Percentiles rank a stretch among this genome's conserved stretches.
These are phyloP conservation scores for Anthopleura sola DNA, from an alignment of 64 coral and sea anemone species.

Conservation along the genomic window DNA sequence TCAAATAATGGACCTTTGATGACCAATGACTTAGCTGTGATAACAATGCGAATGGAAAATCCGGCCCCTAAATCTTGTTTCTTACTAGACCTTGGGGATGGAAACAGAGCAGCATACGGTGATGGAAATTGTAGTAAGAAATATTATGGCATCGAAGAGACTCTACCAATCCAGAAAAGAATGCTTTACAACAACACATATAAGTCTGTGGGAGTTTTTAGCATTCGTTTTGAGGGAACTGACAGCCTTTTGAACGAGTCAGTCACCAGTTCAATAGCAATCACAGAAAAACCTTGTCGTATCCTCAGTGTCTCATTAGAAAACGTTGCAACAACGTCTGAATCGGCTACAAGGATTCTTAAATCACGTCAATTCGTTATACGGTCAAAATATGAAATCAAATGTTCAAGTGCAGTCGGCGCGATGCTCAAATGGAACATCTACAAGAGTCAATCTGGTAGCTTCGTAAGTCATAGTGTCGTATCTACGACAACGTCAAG, in stretches of 20 bases:
- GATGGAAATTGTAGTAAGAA: neutral
- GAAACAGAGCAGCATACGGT: constrained; percentile 20
- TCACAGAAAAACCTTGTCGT: constrained; percentile 37
- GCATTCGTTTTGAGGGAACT: constrained; percentile 9
- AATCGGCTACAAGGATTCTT: constrained; percentile 5
- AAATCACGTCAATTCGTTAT: constrained; percentile 25
- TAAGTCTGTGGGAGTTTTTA: neutral
- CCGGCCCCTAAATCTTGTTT: constrained; percentile 51
- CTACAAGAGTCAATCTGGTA: constrained; percentile 15
- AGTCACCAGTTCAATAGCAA: neutral
- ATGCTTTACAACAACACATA: constrained; percentile 32
- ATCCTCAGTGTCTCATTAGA: neutral
- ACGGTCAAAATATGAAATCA: constrained; percentile 18
- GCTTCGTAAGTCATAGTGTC: neutral
- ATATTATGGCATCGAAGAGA: neutral
- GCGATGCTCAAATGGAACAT: constrained; percentile 32
- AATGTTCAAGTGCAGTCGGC: constrained; percentile 24
- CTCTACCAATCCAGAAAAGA: neutral
- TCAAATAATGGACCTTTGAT: constrained; percentile 42
- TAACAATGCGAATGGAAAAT: constrained; percentile 33
- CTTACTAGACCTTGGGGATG: constrained; percentile 56
- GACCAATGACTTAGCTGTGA: neutral
- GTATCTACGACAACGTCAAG: constrained; percentile 24
- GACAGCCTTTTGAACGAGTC: constrained; percentile 11
- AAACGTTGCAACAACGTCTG: constrained; percentile 18